Base-by-base conservation (phyloP, 2,113 vertebrate genomes). In the Callospermophilus lateralis region DNA sequence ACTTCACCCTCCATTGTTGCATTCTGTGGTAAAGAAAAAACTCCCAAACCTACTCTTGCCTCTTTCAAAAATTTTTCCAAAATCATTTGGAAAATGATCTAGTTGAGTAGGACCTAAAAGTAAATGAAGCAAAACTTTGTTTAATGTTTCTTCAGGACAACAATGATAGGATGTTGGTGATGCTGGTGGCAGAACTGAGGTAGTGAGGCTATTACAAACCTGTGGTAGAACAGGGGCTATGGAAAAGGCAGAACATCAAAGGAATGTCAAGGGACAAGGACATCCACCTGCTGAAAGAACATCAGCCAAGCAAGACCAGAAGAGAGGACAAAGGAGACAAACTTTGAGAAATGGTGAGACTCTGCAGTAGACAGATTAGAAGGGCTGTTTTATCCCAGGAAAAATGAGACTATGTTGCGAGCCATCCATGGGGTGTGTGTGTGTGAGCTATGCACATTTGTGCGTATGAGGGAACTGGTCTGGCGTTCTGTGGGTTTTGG, bases 51-150 rank as follows among this genome's bases (percentile, higher is more conserved):
- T 58, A 67, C 30, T 58, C 13, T 39, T 79, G 58, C 26, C n/a
- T 72, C 58, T 85, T 89, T 65, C 51, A 90, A 81, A 89, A 63
- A 48, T 74, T n/a, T 45, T 73, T 73, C 12, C 48, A 51, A 51
- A 51, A 51, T 51, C n/a, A 48, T 88, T 93, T 91, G 73, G 93
- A 67, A 91, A 93, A 70, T 58, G 32, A 72, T 58, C 51, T 74
- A 0, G 12, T 72, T 88, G 67, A 65, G 53, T 85, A 22, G 67
- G 28, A 67, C 34, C 37, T 53, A 55, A 85, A 51, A 85, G 74
- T 32, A 89, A 74, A 37, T 32, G 19, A 68, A 94, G 45, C 20
- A 51, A 28, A 67, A 84, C 15, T 73, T 79, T 74, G 17, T 73
- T 73, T 45, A 76, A 39, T 6, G n/a, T 96, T 85, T 95, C 65